These are phyloP conservation scores for Pangasius larnaudii DNA, from an alignment of 2,797 vertebrate genomes.

Conservation along the genomic window DNA sequence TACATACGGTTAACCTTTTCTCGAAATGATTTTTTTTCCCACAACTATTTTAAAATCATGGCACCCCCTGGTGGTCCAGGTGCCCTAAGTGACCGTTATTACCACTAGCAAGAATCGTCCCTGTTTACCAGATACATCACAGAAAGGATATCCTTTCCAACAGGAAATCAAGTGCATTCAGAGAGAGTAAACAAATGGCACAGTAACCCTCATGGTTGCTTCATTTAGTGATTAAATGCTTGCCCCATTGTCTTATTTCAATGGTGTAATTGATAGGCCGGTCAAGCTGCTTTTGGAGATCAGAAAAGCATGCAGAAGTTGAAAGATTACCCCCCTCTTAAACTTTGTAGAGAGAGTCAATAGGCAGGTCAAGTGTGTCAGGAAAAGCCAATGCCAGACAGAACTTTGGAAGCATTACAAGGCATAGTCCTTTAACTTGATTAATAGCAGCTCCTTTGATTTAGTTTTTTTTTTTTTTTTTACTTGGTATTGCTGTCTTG, in stretches of 20 bases:
- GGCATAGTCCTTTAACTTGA: conserved; percentile 56
- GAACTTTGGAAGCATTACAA: conserved; percentile 56
- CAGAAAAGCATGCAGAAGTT: conserved; percentile 38
- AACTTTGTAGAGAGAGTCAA: conserved; percentile 51
- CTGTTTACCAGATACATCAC: conserved; percentile 24
- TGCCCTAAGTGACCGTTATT: neutral
- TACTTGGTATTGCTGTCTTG: conserved; percentile 29
- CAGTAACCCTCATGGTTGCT: neutral
- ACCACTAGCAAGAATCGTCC: neutral
- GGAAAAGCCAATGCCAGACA: conserved; percentile 43
- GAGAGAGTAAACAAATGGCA: conserved; percentile 48
- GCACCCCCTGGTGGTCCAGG: neutral
- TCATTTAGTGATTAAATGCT: conserved; percentile 41
- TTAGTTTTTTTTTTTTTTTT: conserved; percentile 11
- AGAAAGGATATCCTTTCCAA: conserved; percentile 34
- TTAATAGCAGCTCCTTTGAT: conserved; percentile 51
- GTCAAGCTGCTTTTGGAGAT: conserved; percentile 32
- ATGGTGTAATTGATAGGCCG: conserved; percentile 11
- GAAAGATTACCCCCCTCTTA: conserved; percentile 42
- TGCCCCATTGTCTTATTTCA: conserved; percentile 12
- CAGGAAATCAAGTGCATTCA: conserved; percentile 39
- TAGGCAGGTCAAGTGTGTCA: conserved; percentile 48
- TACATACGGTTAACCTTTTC: neutral
- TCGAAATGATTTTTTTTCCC: neutral
- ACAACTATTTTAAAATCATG: neutral